Conservation (phyloP, 2,888 invertebrate genomes). For the Amphipyra tragopoginis region DNA sequence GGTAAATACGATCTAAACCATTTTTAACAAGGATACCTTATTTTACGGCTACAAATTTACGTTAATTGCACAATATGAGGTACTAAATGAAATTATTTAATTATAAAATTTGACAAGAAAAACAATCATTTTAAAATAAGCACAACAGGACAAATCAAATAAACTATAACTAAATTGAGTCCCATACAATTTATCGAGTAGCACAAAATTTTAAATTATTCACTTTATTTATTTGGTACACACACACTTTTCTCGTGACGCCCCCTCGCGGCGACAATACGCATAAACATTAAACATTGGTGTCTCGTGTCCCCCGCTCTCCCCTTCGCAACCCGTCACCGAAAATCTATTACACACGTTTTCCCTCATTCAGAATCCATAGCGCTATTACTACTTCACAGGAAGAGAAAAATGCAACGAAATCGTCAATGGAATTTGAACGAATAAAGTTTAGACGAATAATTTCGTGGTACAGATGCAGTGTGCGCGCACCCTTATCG, state of each 20-base stretch:
- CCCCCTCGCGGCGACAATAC: conserved; percentile 60
- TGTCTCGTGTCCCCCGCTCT: conserved; percentile 48
- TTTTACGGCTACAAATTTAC: too few relatives aligned
- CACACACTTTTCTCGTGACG: conserved; percentile 29
- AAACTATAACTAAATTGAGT: conserved; percentile 13
- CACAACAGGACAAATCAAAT: conserved; percentile 8
- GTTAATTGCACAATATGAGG: too few relatives aligned
- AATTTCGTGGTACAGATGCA: conserved; percentile 25
- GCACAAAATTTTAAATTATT: conserved; percentile 32
- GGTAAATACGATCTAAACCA: neutral
- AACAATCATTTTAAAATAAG: neutral
- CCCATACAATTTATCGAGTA: conserved; percentile 7
- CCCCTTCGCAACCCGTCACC: conserved; percentile 36
- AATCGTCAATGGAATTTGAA: conserved; percentile 26
- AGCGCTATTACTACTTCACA: conserved; percentile 19
- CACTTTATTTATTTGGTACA: conserved; percentile 33
- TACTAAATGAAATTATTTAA: too few relatives aligned
- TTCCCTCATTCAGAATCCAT: conserved; percentile 35
- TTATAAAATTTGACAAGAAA: neutral
- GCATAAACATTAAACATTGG: conserved; percentile 69
- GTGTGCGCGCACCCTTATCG: conserved; percentile 66
- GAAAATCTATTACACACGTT: conserved; percentile 36
- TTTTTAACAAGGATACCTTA: too few relatives aligned
- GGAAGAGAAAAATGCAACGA: neutral
- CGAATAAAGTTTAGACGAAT: neutral